These are phyloP conservation scores for Protobothrops mucrosquamatus DNA, from an alignment of 2,113 vertebrate species.

Conservation along the genomic window DNA sequence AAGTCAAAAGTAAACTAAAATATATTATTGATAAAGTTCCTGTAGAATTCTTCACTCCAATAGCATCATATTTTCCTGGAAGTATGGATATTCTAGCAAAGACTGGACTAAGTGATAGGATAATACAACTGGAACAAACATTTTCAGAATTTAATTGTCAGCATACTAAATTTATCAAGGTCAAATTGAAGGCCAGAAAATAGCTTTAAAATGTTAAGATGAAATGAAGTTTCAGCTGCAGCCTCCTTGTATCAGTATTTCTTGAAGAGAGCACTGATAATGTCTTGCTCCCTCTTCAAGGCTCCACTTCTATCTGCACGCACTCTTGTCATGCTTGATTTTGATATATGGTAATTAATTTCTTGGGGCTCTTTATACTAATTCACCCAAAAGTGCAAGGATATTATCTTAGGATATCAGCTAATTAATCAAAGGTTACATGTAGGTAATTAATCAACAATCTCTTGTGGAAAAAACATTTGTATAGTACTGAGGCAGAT, in stretches of 20 bases:
- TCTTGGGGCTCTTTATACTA: slow-evolving; percentile 63
- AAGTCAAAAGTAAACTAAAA: background rate
- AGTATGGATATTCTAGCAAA: background rate
- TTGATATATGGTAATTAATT: slow-evolving; percentile 68
- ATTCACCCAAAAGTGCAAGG: slow-evolving; percentile 73
- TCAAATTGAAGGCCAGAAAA: slow-evolving; percentile 10
- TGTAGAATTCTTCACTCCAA: background rate
- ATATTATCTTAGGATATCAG: slow-evolving; percentile 66
- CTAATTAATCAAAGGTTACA: slow-evolving; percentile 74
- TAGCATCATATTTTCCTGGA: background rate
- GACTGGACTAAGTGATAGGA: background rate
- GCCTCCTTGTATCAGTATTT: background rate
- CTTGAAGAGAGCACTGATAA: background rate
- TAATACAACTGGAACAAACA: background rate
- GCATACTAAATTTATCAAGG: slow-evolving; percentile 2
- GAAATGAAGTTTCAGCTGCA: background rate
- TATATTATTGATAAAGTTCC: background rate
- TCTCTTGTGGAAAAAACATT: slow-evolving; percentile 52
- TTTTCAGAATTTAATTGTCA: background rate
- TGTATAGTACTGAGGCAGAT: slow-evolving; percentile 11
- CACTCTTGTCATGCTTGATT: slow-evolving; percentile 52
- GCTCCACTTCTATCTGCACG: background rate
- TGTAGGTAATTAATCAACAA: slow-evolving; percentile 65
- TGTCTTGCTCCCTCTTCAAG: slow-evolving; percentile 31
- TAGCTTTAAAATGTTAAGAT: slow-evolving; percentile 3